Evolutionary conservation across 2,797 vertebrate genomes (phyloP).

Genomic region (Enoplosus armatus): DNA sequence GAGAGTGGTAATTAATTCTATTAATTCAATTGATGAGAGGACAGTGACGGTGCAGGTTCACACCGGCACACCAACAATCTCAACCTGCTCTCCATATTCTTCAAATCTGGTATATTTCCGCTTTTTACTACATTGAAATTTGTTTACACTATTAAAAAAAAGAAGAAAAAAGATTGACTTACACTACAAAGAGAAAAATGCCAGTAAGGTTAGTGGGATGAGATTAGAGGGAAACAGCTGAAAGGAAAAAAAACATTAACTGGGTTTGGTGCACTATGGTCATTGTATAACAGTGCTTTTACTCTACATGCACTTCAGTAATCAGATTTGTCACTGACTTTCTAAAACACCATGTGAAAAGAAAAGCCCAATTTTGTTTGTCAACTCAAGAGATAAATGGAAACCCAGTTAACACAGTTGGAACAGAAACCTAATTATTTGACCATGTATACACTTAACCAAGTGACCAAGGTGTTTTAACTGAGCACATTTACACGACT

Average conservation of each 20-base stretch:
- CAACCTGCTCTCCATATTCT: constrained; percentile 54
- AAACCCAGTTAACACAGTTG: neutral
- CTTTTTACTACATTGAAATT: neutral
- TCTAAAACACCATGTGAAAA: constrained; percentile 1
- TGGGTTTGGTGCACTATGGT: neutral
- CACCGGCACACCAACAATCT: constrained; percentile 54
- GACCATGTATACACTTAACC: neutral
- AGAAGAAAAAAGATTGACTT: neutral
- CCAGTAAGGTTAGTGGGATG: neutral
- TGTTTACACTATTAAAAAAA: neutral
- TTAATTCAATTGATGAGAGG: constrained; percentile 82
- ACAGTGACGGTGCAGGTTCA: constrained; percentile 75
- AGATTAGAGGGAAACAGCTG: neutral
- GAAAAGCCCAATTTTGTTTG: neutral
- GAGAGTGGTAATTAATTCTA: constrained; percentile 79
- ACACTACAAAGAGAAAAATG: neutral
- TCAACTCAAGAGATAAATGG: neutral
- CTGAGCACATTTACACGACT: neutral
- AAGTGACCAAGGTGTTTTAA: neutral
- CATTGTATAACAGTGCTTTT: neutral
- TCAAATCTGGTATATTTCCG: constrained; percentile 30
- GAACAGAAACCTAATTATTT: constrained; percentile 6
- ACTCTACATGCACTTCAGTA: neutral
- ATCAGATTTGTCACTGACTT: neutral
- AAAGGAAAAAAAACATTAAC: neutral